Evolutionary conservation across 1,140 invertebrate species (phyloP), one percentile per base, ranked within the genome.

Genomic region (Chelonus insularis): DNA sequence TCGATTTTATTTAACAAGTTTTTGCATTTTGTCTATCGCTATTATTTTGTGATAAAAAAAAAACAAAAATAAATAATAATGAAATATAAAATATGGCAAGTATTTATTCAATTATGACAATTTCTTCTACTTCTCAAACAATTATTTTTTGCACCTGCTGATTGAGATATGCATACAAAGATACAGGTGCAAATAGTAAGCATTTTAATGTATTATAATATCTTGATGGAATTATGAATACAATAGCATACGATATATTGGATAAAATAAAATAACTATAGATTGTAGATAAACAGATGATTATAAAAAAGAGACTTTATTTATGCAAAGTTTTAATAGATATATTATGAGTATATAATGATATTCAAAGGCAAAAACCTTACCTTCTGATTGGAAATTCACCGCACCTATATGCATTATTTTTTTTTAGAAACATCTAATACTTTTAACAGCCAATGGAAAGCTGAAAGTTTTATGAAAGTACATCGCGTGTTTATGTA

Each of bases 401-500:
- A 69, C 63, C 60, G 68, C 72, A 68, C 67, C 58, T 55, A 64
- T 59, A 18, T 29, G 29, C 45, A 23, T 29, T 51, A 21, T 61
- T 32, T 48, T 57, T 64, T 32, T 63, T 58, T 43, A 63, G 48
- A 32, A 50, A 50, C 54, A 60, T 58, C 59, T 50, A 60, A 52
- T 48, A 48, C 48, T 56, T 64, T 65, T 70, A 57, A 61, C 63
- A 64, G 59, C 65, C 72, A 67, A 72, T 75, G 71, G 62, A 67
- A 76, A 77, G 73, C 74, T 72, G 74, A 77, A 77, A 75, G 72
- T 77, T 75, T 74, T 67, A 72, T 71, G 74, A 76, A 76, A 75
- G 73, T 76, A 72, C 74, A 76, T 74, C 73, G 72, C 73, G 69
- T 73, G 72, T 36, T 45, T 43, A 61, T 50, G 34, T 51, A 37